Evolutionary conservation across 1,140 invertebrate genomes (phyloP).

Genomic region (Potamilus streckersoni): DNA sequence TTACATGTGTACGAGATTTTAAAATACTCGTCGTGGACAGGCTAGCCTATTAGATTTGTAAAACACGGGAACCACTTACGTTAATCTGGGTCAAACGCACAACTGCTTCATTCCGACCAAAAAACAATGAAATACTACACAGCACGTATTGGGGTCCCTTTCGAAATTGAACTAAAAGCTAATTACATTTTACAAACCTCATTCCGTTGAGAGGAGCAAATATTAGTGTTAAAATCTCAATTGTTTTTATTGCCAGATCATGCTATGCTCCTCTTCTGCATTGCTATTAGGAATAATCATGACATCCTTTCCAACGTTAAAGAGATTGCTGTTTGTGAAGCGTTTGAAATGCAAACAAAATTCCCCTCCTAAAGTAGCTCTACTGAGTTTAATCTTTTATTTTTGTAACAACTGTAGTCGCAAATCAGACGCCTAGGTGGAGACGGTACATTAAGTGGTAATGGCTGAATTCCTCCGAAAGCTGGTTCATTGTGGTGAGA

Average conservation of each 20-base stretch:
- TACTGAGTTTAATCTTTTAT: neutral
- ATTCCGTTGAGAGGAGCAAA: too few species aligned
- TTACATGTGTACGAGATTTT: too few species aligned
- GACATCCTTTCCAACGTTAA: neutral
- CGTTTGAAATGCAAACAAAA: neutral
- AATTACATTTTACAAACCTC: too few species aligned
- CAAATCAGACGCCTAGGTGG: neutral
- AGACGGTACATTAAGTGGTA: neutral
- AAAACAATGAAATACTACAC: too few species aligned
- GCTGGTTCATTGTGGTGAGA: conserved; percentile 3
- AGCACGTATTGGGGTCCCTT: too few species aligned
- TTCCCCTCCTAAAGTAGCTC: neutral
- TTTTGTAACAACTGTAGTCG: neutral
- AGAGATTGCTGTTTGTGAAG: neutral
- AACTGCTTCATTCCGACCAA: too few species aligned
- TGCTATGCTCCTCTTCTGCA: conserved; percentile 8
- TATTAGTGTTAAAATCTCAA: too few species aligned
- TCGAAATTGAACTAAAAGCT: too few species aligned
- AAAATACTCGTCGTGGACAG: too few species aligned
- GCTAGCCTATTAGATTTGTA: too few species aligned
- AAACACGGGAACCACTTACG: too few species aligned
- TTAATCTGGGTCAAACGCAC: too few species aligned
- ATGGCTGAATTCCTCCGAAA: neutral
- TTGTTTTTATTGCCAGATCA: conserved; percentile 6
- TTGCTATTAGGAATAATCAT: conserved; percentile 19